Base-by-base conservation (phyloP, 2,113 vertebrate species). In the Panthera uncia region DNA sequence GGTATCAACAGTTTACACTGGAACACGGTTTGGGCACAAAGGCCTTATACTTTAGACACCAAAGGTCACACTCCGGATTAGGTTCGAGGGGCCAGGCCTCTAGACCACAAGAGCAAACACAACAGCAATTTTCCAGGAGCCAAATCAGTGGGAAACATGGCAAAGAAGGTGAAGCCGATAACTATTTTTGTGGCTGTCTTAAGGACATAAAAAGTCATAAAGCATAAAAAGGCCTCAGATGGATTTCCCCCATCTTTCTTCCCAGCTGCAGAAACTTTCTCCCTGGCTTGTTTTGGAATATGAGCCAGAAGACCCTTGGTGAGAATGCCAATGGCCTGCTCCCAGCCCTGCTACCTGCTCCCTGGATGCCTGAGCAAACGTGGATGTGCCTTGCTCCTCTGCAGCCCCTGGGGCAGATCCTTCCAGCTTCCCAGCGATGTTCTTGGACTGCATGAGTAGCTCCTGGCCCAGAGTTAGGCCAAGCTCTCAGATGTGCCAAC, bases 101-200 rank as follows among this genome's bases (percentile, higher is more conserved):
- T 76, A 96, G 50, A 91, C 79, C 92, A 94, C 97, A 96, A 95
- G 8, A 96, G 57, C 94, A 98, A 98, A 96, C 69, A 96, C 0
- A 74, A 97, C 95, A 97, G 88, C 48, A 21, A 66, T 97, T 97
- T 97, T 98, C 48, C 0, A 89, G 78, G 92, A 97, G 96, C 93
- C 94, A 97, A 96, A 93, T 93, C 91, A 94, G 63, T 4, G 5
- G 97, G 97, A 98, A 98, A 97, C 63, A 91, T 79, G 98, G 97
- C 97, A 98, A 76, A 98, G 94, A 63, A 95, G 96, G 86, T 96
- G 95, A 88, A 98, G 80, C 84, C 3, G 18, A 61, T 95, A 98
- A 81, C 92, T 87, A 89, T 5, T 21, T 98, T 89, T 97, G 89
- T 98, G 95, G 97, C 96, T 94, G 36, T 79, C 71, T 94, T 74